Base-by-base conservation (phyloP, 2,113 vertebrate species). In the Nematolebias whitei region DNA sequence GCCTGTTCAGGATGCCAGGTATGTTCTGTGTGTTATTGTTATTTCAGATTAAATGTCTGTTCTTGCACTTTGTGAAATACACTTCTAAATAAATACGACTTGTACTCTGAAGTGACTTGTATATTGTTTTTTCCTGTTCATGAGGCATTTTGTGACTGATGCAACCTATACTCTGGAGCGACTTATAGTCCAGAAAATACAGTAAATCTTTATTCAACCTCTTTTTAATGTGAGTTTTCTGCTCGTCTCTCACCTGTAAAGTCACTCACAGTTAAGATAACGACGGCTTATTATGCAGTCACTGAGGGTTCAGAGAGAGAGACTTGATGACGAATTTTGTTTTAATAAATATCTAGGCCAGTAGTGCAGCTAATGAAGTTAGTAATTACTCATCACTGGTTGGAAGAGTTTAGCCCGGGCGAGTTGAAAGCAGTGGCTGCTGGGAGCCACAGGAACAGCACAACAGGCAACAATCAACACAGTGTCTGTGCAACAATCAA, bases 401-500 rank as follows among this genome's bases (percentile, higher is more conserved):
- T 80, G 86, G 83, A 61, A 78, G 85, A 86, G 80, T 85, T 84
- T 84, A 91, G 89, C 82, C 80, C 23, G 87, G 92, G 75, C 76
- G 85, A 82, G 85, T 85, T 80, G 83, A 86, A 84, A 87, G 81
- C 84, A 87, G 90, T 92, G 92, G 90, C 90, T 91, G 87, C 93
- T 93, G 91, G 92, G 91, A 95, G 57, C 90, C 84, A 83, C 76
- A 88, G 81, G 77, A 83, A 81, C 40, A 83, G 86, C 92, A 90
- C 76, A 91, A 93, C 91, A 92, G 76, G 90, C 84, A 85, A 91
- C 91, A 93, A 92, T 93, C 93, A 92, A 92, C 93, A 94, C 89
- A 88, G 81, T 93, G 83, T 89, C 91, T 92, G 92, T 89, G 83
- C 93, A 87, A 93, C 94, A 93, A 96, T 97, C 95, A 92, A 95